phyloP scores from a whole-genome alignment of 2,888 invertebrate species.

The Caenorhabditis sp. region DNA sequence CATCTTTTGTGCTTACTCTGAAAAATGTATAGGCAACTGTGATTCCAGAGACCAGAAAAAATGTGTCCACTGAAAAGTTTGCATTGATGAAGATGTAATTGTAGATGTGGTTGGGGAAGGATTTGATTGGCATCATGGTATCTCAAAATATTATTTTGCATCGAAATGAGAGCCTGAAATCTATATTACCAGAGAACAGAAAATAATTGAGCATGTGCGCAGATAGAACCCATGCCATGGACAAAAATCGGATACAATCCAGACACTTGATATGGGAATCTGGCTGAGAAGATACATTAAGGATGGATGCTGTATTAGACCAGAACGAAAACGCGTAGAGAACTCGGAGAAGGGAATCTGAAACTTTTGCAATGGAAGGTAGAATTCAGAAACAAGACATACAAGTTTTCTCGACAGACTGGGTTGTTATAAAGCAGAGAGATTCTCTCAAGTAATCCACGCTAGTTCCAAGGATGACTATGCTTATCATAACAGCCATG shows the following conservation, averaged over 20 bases:
- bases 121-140: slow-evolving; percentile 41
- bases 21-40: slow-evolving; percentile 75
- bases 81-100: slow-evolving; percentile 66
- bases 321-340: slow-evolving; percentile 63
- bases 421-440: neutral
- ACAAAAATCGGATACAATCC: slow-evolving; percentile 75
- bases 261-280: slow-evolving; percentile 69
- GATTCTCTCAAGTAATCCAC: slow-evolving; percentile 52
- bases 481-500: slow-evolving; percentile 9
- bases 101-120: slow-evolving; percentile 24
- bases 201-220: slow-evolving; percentile 63
- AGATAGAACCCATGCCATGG: slow-evolving; percentile 76
- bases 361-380: no score
- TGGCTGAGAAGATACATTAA: slow-evolving; percentile 43
- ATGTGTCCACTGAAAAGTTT: slow-evolving; percentile 75
- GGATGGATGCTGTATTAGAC: slow-evolving; percentile 54
- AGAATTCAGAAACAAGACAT: neutral
- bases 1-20: no score
- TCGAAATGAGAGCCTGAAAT: neutral
- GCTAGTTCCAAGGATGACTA: slow-evolving; percentile 36
- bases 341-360: slow-evolving; percentile 1
- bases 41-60: slow-evolving; percentile 75
- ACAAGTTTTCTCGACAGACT: slow-evolving; percentile 32
- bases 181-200: slow-evolving; percentile 24
- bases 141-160: slow-evolving; percentile 39